Base-by-base conservation (phyloP, 2,888 invertebrate genomes). In the Platynereis dumerilii region DNA sequence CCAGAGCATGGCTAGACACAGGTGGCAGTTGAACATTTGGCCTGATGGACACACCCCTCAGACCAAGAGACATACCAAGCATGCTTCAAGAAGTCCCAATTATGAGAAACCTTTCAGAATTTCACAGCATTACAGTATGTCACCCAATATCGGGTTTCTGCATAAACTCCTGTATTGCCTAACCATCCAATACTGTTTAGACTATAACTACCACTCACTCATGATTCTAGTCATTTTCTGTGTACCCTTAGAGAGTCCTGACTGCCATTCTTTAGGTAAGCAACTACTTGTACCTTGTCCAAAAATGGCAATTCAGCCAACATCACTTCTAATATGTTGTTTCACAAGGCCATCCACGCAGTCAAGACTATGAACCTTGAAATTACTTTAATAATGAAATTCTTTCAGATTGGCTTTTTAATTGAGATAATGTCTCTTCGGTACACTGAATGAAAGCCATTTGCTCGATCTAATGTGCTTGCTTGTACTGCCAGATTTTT, bases 221-320 rank as follows among this genome's bases (percentile, higher is more conserved):
- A 64, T 60, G 62, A 17, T 67, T 12, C 22, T 57, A 2, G 42
- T 64, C n/a, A 53, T 67, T 45, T 67, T 67, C 60, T 60, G 59
- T 44, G 39, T 67, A 28, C 64, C 67, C 26, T 64, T 64, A 10
- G 67, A 67, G 39, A 58, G 67, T 24, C 64, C 64, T 22, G 67
- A 67, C 53, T 22, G 67, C 15, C 64, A 67, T 54, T 56, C 34
- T 10, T 48, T 67, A 20, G 67, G 67, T 67, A 39, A 44, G 65
- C 39, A 2, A 15, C 12, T 56, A 24, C n/a, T n/a, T n/a, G n/a
- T n/a, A n/a, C n/a, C 55, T 27, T 22, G 3, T 17, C 52, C n/a
- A 10, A 10, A 3, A 20, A 52, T 24, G 52, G 24, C 26, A 26
- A 53, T 24, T 22, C 7, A 26, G 24, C 34, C 34, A 5, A 34